Evolutionary conservation across 2,888 invertebrate genomes (phyloP).

Genomic region (Dasysyrphus albostriatus): DNA sequence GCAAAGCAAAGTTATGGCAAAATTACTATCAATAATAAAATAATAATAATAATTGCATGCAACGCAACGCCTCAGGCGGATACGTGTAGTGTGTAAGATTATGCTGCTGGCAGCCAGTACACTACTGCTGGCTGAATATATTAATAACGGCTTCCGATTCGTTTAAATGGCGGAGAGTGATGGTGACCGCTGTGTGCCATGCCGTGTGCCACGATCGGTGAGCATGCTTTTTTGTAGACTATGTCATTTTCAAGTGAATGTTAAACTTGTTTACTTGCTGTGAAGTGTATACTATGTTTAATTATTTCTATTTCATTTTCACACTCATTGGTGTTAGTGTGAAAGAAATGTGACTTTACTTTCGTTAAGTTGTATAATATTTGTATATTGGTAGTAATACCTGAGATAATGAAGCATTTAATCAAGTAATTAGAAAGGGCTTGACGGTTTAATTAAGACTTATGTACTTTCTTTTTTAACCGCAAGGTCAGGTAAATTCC

Average conservation of each 20-base stretch:
- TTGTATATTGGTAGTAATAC: neutral
- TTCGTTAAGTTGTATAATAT: conserved; percentile 9
- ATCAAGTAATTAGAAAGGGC: conserved; percentile 19
- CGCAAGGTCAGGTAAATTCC: conserved; percentile 4
- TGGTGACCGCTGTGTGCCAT: conserved; percentile 19
- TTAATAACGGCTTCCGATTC: conserved; percentile 57
- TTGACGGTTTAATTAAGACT: neutral
- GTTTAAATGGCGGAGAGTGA: conserved; percentile 30
- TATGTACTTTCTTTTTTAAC: conserved; percentile 9
- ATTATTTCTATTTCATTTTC: conserved; percentile 12
- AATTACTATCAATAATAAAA: conserved; percentile 24
- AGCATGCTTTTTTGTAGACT: conserved; percentile 31
- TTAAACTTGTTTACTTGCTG: conserved; percentile 28
- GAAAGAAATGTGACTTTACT: neutral
- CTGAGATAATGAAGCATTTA: neutral
- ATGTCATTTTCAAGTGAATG: conserved; percentile 30
- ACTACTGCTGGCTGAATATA: conserved; percentile 6
- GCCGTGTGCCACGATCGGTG: conserved; percentile 43
- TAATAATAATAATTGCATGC: conserved; percentile 33
- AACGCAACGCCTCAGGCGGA: conserved; percentile 50
- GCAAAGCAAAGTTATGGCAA: neutral
- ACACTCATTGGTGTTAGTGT: neutral
- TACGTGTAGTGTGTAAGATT: conserved; percentile 41
- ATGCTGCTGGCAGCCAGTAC: conserved; percentile 10
- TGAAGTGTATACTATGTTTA: neutral